phyloP scores from a whole-genome alignment of 2,888 invertebrate species.

The Agapostemon virescens region DNA sequence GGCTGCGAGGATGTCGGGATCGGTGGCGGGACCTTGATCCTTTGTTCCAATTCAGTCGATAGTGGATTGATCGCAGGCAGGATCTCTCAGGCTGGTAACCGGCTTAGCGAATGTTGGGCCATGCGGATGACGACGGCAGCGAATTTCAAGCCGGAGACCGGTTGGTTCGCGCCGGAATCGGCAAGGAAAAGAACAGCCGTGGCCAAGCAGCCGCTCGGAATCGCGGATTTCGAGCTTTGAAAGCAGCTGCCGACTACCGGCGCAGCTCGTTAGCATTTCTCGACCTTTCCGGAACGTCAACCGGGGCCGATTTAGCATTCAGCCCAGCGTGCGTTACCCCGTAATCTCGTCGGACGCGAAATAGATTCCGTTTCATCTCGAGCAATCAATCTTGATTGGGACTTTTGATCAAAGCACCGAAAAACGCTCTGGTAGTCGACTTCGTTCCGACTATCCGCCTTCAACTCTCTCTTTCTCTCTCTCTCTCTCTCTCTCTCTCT shows the following conservation, averaged over 20 bases:
- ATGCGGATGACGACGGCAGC: conserved; percentile 16
- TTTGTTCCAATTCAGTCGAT: conserved; percentile 55
- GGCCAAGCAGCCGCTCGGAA: conserved; percentile 19
- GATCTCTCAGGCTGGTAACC: conserved; percentile 38
- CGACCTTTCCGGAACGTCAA: conserved; percentile 63
- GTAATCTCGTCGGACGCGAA: conserved; percentile 62
- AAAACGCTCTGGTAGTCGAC: conserved; percentile 13
- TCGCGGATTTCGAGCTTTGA: conserved; percentile 45
- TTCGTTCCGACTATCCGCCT: neutral
- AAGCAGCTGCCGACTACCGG: conserved; percentile 21
- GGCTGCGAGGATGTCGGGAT: conserved; percentile 32
- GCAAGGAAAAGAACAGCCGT: conserved; percentile 21
- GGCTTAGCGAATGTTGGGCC: conserved; percentile 47
- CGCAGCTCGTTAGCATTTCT: conserved; percentile 69
- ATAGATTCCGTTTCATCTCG: conserved; percentile 74
- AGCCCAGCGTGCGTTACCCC: conserved; percentile 43
- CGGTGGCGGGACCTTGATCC: conserved; percentile 31
- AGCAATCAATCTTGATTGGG: conserved; percentile 76
- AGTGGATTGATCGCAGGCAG: conserved; percentile 51
- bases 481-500: neutral
- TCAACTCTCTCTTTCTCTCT: neutral
- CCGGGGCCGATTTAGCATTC: conserved; percentile 56
- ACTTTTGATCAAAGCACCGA: conserved; percentile 67
- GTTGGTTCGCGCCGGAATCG: conserved; percentile 12
- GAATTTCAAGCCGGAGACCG: conserved; percentile 47